phyloP scores from a whole-genome alignment of 2,113 vertebrate genomes.

The Tursiops truncatus region DNA sequence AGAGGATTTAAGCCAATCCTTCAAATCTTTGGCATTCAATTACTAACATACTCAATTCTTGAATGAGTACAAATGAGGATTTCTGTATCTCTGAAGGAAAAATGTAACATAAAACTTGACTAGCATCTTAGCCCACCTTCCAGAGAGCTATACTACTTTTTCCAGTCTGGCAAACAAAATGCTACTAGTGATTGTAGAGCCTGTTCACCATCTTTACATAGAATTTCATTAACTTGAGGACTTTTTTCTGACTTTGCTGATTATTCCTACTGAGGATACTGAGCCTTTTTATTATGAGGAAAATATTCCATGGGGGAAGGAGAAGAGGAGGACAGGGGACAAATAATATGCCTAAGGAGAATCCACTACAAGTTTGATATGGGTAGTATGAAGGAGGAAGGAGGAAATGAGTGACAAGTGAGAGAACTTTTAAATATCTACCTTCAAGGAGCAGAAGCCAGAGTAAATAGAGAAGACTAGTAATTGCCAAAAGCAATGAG shows the following conservation, averaged over 20 bases:
- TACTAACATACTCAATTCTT: background rate
- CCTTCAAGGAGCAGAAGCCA: background rate
- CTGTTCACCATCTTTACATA: background rate
- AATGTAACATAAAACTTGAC: background rate
- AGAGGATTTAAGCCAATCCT: background rate
- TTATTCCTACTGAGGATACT: background rate
- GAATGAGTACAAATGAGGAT: background rate
- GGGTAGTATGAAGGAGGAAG: background rate
- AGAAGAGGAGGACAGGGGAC: background rate
- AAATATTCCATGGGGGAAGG: background rate
- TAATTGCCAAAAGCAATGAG: background rate
- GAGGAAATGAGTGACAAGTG: background rate
- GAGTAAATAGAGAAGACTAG: background rate
- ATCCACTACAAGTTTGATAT: background rate
- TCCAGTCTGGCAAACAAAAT: background rate
- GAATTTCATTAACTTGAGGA: background rate
- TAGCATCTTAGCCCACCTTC: background rate
- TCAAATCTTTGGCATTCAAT: background rate
- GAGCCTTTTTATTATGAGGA: background rate
- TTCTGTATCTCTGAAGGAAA: conserved; percentile 21
- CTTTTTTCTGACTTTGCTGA: background rate
- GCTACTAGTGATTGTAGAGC: background rate
- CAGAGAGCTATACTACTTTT: background rate
- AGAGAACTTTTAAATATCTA: background rate
- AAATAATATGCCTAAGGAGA: background rate